Base-by-base conservation (phyloP, 2,113 vertebrate genomes). In the Cyprinodon variegatus region DNA sequence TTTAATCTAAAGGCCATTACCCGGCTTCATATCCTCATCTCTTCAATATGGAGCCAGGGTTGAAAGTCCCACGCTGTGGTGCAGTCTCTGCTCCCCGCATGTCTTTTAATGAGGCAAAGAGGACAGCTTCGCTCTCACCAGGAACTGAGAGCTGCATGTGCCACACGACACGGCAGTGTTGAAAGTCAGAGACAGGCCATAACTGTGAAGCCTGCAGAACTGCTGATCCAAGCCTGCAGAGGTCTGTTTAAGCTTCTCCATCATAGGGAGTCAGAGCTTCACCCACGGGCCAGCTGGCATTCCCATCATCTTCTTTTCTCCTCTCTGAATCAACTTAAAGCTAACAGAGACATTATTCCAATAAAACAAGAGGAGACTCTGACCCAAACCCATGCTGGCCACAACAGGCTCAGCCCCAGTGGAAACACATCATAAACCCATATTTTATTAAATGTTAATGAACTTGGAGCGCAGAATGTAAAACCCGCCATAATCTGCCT, bases 1-100 rank as follows among this genome's bases (percentile, higher is more conserved):
- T 85, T 86, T 90, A 82, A 87, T 79, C 57, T 79, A 72, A 75
- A 80, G 60, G 66, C 73, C 68, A 68, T 77, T 86, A 82, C 71
- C 76, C 36, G 79, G 65, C 70, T 81, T 70, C 40, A 11, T 60
- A 76, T 83, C 68, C 70, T 78, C 8, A 4, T 83, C 46, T 74
- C 79, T 88, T 91, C 45, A 72, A 83, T 82, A 79, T 15, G 45
- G 74, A 72, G 59, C 64, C 69, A 48, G 12, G 70, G 57, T 78
- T 59, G 76, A 81, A 62, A 22, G 72, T 74, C 71, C 48, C 39
- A 71, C 0, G 22, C 73, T 82, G 74, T 64, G 63, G 65, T 74
- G 70, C 61, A 4, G 8, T 63, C 81, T 85, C 61, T 77, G 57
- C 57, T 60, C 64, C 70, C 72, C 9, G 50, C 50, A 10, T 57